Evolutionary conservation across 2,113 vertebrate genomes (phyloP), one percentile per base, ranked within the genome.

Genomic region (Coregonus clupeaformis): DNA sequence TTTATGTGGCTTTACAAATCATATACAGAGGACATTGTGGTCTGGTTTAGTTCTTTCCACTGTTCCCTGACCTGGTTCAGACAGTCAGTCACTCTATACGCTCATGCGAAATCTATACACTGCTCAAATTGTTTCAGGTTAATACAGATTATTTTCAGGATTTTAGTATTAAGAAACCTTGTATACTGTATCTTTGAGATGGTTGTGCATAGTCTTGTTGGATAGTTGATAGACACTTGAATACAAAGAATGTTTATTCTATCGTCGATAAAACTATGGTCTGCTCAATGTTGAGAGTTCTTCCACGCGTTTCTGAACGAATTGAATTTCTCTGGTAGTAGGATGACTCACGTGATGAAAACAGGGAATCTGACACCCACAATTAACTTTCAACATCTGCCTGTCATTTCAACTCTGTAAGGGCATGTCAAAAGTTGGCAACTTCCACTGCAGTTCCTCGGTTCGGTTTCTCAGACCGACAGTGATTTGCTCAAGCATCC

Each of bases 371-470:
- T 30, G 52, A 20, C 52, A 55, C 52, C 52, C 4, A 55, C 52
- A 84, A 80, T 79, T 77, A 72, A 69, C 72, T 69, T 24, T 42
- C 36, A 69, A 65, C 73, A 79, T 73, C 66, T 77, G 75, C 74
- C 66, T 76, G 30, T 7, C 3, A 47, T 29, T 67, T 57, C 49
- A 55, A 45, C 11, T 72, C 66, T 84, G 80, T 75, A 71, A 75
- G 25, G 75, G 2, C 27, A 27, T 27, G 27, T 27, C 27, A 27
- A 27, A 27, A 27, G 27, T 27, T 27, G 27, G 1, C 27, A 1
- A 76, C 82, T 69, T 59, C 60, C 36, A 16, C 1, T 42, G 30
- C 42, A 49, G 16, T 18, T 16, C 49, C 52, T 55, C 52, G 4
- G 52, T 55, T 55, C 4, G 6, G 52, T 55, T 55, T 55, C 52